Conservation (phyloP, 2,888 invertebrate species). For the Tuta absoluta region DNA sequence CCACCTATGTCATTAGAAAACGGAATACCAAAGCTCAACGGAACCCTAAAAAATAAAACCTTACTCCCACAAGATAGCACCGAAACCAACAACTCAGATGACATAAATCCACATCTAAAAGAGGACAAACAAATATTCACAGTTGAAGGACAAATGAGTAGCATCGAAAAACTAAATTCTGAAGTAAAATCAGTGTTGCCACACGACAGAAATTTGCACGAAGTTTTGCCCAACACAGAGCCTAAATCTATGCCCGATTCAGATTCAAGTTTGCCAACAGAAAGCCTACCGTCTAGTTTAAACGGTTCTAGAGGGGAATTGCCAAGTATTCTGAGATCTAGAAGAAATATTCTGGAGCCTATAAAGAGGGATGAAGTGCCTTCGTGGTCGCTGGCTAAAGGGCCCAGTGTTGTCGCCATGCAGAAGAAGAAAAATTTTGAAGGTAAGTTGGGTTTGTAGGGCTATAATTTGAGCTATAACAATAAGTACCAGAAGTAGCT, state of each 20-base stretch:
- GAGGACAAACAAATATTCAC: conserved; percentile 63
- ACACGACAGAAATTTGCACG: conserved; percentile 31
- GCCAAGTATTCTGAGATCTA: conserved; percentile 60
- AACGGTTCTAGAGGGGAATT: conserved; percentile 51
- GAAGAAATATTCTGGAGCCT: conserved; percentile 71
- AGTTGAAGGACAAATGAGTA: conserved; percentile 64
- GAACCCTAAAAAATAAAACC: conserved; percentile 50
- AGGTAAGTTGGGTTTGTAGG: conserved; percentile 38
- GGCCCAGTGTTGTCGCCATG: conserved; percentile 68
- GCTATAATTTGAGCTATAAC: too few relatives aligned
- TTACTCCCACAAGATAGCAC: conserved; percentile 64
- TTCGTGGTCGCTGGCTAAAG: conserved; percentile 73
- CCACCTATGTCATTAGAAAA: conserved; percentile 65
- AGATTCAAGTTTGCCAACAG: conserved; percentile 23
- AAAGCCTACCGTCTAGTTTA: conserved; percentile 30
- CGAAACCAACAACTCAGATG: conserved; percentile 69
- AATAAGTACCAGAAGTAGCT: too few relatives aligned
- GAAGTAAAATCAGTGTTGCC: conserved; percentile 45
- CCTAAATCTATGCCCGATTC: conserved; percentile 28
- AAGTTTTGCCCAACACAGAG: conserved; percentile 45
- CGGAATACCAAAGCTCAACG: conserved; percentile 58
- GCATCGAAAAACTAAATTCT: conserved; percentile 45
- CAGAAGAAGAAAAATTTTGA: conserved; percentile 52
- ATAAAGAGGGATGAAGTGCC: conserved; percentile 67
- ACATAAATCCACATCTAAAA: conserved; percentile 62